Evolutionary conservation across 2,113 vertebrate genomes (phyloP), one percentile per base, ranked within the genome.

Genomic region (Anguilla japonica): DNA sequence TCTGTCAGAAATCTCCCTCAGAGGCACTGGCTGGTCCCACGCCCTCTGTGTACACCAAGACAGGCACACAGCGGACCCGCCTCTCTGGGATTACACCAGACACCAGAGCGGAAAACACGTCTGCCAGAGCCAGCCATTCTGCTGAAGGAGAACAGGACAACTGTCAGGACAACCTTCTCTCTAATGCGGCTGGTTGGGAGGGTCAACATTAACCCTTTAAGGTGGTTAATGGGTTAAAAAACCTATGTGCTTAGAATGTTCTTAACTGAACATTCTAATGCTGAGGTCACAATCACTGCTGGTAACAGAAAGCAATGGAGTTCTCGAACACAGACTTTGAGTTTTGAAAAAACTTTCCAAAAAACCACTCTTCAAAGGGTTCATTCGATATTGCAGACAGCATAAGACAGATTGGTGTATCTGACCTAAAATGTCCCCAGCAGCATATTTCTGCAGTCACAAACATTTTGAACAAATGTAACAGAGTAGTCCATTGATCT

Each of bases 41-140:
- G 29, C 85, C 79, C 85, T 81, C 53, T 46, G 60, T 67, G 79
- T 82, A 86, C 85, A 86, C 85, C 40, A 29, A 11, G 9, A 60
- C 22, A 34, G 4, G 71, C 4, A n/a, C 20, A 50, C 11, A 75
- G 14, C 0, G 41, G 40, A 60, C 82, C 71, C 40, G 41, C 39
- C 82, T n/a, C 4, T 34, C 26, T 7, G 20, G 9, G 16, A 79
- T 50, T 41, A 75, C 81, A 53, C 15, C 34, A 34, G 34, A 34
- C 34, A 34, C 34, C 34, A 34, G 34, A 34, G 26, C 85, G 43
- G 43, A 46, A 34, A 80, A 1, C 46, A 67, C 7, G 34, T 9
- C 71, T 75, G n/a, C 9, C 71, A 11, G n/a, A 75, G 1, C 34
- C 26, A n/a, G 11, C n/a, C 29, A 75, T 34, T 11, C 71, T 34